Percentiles rank a stretch among this genome's conserved stretches.
phyloP scores from a whole-genome alignment of 2,797 vertebrate species.

The Hipposideros larvatus region DNA sequence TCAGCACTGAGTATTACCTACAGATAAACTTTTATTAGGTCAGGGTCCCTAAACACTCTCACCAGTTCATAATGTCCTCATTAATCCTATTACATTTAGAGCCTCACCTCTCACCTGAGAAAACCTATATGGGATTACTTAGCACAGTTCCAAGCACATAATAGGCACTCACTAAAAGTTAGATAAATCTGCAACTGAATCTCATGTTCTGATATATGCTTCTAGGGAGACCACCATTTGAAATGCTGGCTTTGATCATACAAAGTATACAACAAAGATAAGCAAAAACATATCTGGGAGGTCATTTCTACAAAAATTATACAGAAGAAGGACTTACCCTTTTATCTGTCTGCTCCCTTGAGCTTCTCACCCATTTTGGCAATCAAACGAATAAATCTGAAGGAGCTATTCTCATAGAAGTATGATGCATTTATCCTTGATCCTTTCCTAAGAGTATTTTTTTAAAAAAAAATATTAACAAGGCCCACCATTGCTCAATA shows the following conservation, averaged over 20 bases:
- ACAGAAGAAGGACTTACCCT: neutral
- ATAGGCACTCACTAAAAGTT: neutral
- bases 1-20: neutral
- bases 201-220: neutral
- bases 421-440: neutral
- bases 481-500: neutral
- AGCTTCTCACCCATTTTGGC: conserved; percentile 11
- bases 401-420: neutral
- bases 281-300: neutral
- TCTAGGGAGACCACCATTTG: neutral
- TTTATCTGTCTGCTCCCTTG: neutral
- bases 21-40: neutral
- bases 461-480: neutral
- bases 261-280: neutral
- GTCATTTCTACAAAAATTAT: neutral
- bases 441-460: neutral
- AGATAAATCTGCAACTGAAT: neutral
- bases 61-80: neutral
- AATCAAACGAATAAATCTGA: neutral
- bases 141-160: neutral
- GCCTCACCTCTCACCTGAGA: neutral
- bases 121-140: neutral
- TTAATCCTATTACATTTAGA: neutral
- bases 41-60: neutral
- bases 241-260: conserved; percentile 19